Evolutionary conservation across 1,140 invertebrate genomes (phyloP), one percentile per base, ranked within the genome.

Genomic region (Marisa cornuarietis): DNA sequence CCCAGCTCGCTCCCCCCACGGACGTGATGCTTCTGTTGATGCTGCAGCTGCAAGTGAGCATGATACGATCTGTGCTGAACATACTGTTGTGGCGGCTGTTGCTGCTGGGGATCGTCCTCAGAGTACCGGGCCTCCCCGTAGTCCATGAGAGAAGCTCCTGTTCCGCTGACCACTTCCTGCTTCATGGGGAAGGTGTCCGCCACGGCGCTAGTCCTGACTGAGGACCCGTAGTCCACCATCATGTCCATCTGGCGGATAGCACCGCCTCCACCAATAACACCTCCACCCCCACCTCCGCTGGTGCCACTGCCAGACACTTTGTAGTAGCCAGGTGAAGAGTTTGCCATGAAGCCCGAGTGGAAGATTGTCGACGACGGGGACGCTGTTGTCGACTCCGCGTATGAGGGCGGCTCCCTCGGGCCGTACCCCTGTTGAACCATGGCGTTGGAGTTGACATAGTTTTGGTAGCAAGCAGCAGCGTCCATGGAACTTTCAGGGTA

Each of bases 371-470:
- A 26, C 11, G 76, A 66, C 8, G 76, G 66, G 26, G 62, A 5
- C 1, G 9, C 51, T 22, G 73, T 77, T 11, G 85, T 81, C 16
- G 85, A 86, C 78, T 87, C 86, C 0, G 85, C 81, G 71, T 87
- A 87, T 6, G 86, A 81, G 26, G 86, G 86, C 18, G 86, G 86
- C 49, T 87, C 86, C 26, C 85, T 65, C 18, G 85, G 76, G 42
- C 82, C 68, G 66, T 84, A 87, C 58, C 82, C 82, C 80, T 83
- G 81, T 18, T 81, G 16, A 22, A 20, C 69, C 24, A 49, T 72
- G 16, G 79, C 76, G 20, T 81, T 75, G 14, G 79, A 76, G 62
- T 82, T 83, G 54, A 76, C 77, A 77, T 85, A 84, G 24, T 79
- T 71, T 75, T 83, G 80, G 63, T 85, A 87, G 58, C 83, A 87